Evolutionary conservation across 2,797 vertebrate species (phyloP).

Genomic region (Serranus cabrilla): DNA sequence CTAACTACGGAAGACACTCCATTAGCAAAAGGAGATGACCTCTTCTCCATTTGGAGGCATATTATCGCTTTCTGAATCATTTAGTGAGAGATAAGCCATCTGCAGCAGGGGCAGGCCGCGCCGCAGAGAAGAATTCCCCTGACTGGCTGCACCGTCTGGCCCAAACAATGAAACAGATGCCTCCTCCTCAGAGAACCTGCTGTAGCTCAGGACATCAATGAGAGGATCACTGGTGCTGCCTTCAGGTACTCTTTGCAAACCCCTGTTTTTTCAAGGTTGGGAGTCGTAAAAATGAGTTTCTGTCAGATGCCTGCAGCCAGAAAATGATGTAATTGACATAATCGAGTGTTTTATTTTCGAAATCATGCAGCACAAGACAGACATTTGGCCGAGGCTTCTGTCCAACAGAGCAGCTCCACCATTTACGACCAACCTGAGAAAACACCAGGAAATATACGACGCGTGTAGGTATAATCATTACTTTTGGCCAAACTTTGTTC

Average conservation of each 20-base stretch:
- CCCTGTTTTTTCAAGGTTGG: conserved; percentile 24
- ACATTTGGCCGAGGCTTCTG: conserved; percentile 6
- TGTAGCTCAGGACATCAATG: conserved; percentile 55
- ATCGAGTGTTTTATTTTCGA: conserved; percentile 9
- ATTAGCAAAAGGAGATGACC: conserved; percentile 64
- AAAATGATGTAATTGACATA: conserved; percentile 13
- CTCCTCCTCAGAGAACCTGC: conserved; percentile 68
- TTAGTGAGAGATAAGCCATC: conserved; percentile 81
- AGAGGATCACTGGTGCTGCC: conserved; percentile 45
- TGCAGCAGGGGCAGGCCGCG: conserved; percentile 57
- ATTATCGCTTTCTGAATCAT: conserved; percentile 81
- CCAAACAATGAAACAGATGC: conserved; percentile 75
- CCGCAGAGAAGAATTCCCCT: conserved; percentile 68
- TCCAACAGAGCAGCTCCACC: neutral
- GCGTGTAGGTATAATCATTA: neutral
- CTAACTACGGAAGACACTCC: conserved; percentile 61
- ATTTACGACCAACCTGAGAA: neutral
- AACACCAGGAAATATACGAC: neutral
- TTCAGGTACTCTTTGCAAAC: conserved; percentile 37
- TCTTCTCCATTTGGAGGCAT: conserved; percentile 58
- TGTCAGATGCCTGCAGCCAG: conserved; percentile 1
- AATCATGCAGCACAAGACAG: neutral
- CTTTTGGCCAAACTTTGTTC: neutral
- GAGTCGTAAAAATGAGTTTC: conserved; percentile 43
- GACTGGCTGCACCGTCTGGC: conserved; percentile 72